Evolutionary conservation across 2,113 vertebrate species (phyloP), one percentile per base, ranked within the genome.

Genomic region (Strix aluco): DNA sequence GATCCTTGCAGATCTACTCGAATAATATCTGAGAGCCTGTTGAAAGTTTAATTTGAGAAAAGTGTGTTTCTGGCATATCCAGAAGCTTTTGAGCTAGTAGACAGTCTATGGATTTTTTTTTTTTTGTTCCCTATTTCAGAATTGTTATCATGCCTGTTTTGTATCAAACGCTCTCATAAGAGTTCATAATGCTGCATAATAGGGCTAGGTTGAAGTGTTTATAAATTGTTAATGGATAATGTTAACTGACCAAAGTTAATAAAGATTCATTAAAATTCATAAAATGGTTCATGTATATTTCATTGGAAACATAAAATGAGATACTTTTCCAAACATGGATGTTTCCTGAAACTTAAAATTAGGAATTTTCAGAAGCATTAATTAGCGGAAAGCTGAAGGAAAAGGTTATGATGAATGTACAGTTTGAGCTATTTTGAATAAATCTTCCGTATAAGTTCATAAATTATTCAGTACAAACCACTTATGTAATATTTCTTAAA

Each of bases 21-120:
- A 88, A 95, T 32, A 44, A 9, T 86, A 77, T 65, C 70, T 78
- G 13, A 55, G 79, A 96, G 87, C 77, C 88, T 94, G 75, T 8
- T 94, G 82, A 91, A 97, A 96, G 85, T 98, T 97, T 98, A 97
- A 97, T 97, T 97, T 91, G 86, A 91, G 89, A 88, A 81, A 96
- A 96, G 86, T 75, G 42, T n/a, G 9, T 83, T 96, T 93, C 27
- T 97, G 86, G 74, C 90, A 49, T 74, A 73, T 69, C 49, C 72
- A 92, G 72, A 86, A 84, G 91, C 47, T 75, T 94, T 86, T 79
- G 27, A 70, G 70, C 51, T 63, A 49, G 57, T 34, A 88, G 70
- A 81, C 40, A 71, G 74, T 71, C 81, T 88, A 73, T 71, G 46
- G 58, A 81, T 63, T 70, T 25, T 80, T 55, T 49, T 69, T 58